Evolutionary conservation across 2,888 invertebrate species (phyloP).

Genomic region (Napeogenes inachia): DNA sequence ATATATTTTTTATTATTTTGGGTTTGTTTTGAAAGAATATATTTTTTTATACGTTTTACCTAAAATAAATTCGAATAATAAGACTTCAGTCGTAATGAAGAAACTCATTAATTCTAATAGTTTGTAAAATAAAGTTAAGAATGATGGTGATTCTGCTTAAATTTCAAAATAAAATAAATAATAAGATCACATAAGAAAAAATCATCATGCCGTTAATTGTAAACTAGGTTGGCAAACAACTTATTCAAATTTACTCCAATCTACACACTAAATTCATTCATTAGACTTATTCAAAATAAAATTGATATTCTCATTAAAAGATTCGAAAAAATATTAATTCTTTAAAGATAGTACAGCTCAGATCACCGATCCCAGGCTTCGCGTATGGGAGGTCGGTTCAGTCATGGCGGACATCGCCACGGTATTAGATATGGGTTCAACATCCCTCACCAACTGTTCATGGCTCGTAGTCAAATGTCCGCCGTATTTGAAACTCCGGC

Average conservation of each 20-base stretch:
- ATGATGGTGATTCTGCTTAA: too few relatives aligned
- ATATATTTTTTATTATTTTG: not conserved
- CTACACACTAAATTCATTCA: not conserved
- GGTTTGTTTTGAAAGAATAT: conserved; percentile 1
- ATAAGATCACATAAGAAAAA: too few relatives aligned
- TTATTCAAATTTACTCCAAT: not conserved
- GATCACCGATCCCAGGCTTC: conserved; percentile 63
- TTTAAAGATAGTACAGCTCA: conserved; percentile 35
- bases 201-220: too few relatives aligned
- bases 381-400: conserved; percentile 46
- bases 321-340: not conserved
- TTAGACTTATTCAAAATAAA: not conserved
- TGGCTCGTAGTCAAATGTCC: conserved; percentile 69
- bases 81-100: not conserved
- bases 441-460: conserved; percentile 78
- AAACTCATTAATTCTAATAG: too few relatives aligned
- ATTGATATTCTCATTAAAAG: not conserved
- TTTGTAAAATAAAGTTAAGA: too few relatives aligned
- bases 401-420: conserved; percentile 68
- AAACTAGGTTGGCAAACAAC: not conserved
- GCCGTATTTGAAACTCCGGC: conserved; percentile 67
- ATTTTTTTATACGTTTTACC: conserved; percentile 5
- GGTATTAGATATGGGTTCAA: conserved; percentile 77
- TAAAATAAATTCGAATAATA: not conserved
- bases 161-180: too few relatives aligned